Base-by-base conservation (phyloP, 2,113 vertebrate species). In the Maccullochella peelii region DNA sequence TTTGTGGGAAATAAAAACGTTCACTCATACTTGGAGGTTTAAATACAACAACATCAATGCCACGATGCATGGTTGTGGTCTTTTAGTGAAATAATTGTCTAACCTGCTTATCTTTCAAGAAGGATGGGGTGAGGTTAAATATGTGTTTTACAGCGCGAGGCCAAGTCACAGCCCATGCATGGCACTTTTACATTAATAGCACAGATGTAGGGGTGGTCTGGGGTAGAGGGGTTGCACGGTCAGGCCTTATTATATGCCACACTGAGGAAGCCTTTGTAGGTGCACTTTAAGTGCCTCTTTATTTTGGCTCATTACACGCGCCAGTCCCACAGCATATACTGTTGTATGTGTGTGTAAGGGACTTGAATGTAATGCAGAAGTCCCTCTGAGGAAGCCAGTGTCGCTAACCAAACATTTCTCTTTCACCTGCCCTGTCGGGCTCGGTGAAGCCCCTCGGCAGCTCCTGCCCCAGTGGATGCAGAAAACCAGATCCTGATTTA, bases 181-280 rank as follows among this genome's bases (percentile, higher is more conserved):
- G 91, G 93, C 93, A 94, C 85, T 92, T 94, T 96, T 95, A 94
- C 93, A 95, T 97, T 96, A 96, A 96, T 96, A 96, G 96, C 95
- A 95, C 94, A 94, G 95, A 96, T 94, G 90, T 79, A 78, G 83
- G 82, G 83, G 80, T 80, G 91, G 90, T 79, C 75, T 67, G 52
- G 86, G 86, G 61, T 52, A 36, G 76, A 81, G 81, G 86, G 92
- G 88, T 89, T 84, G 85, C 88, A 79, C 58, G 73, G 88, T 85
- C 86, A 88, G 89, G 83, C 83, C 69, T 78, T 90, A 89, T 93
- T 88, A 90, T 93, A 85, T 71, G 55, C 73, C 88, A 89, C 90
- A 91, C 93, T 93, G 91, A 94, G 89, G 82, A 93, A 86, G 89
- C 89, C 92, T 94, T 94, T 95, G 94, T 95, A 89, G 91, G 84